Percentiles rank a stretch among this genome's conserved stretches.
Conservation (phyloP, 2,797 vertebrate genomes). For the Poecilia wingei region DNA sequence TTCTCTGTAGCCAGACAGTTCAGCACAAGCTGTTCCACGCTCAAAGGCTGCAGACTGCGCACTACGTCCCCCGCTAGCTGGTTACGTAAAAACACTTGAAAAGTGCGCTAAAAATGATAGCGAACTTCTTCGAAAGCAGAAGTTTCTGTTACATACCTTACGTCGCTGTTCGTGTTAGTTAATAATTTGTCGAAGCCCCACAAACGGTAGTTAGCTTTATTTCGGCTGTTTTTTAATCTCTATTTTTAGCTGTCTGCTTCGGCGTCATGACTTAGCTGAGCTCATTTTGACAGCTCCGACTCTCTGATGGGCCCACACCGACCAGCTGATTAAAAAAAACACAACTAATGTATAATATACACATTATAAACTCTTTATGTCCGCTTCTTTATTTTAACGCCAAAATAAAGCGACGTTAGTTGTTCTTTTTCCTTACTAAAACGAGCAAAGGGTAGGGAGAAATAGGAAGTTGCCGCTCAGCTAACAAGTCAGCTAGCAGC, state of each 20-base stretch:
- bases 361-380: not conserved
- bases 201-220: not conserved
- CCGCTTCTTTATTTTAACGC: not conserved
- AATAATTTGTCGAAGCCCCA: fast-evolving
- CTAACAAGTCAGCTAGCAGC: conserved; percentile 14
- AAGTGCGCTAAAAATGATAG: not conserved
- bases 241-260: conserved; percentile 25
- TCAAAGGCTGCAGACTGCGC: not conserved
- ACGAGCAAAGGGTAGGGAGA: not conserved
- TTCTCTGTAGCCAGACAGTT: not conserved
- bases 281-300: conserved; percentile 35
- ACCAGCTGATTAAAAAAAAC: not conserved
- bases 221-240: conserved; percentile 35
- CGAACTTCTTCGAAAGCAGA: not conserved
- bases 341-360: not conserved
- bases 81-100: conserved; percentile 1
- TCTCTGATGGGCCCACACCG: conserved; percentile 35
- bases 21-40: conserved; percentile 4
- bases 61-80: not conserved
- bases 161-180: no score
- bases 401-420: not conserved
- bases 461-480: conserved; percentile 56
- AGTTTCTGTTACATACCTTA: not conserved
- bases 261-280: conserved; percentile 28
- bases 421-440: no score